Conservation (phyloP, 2,888 invertebrate genomes). For the Callimorpha dominula region DNA sequence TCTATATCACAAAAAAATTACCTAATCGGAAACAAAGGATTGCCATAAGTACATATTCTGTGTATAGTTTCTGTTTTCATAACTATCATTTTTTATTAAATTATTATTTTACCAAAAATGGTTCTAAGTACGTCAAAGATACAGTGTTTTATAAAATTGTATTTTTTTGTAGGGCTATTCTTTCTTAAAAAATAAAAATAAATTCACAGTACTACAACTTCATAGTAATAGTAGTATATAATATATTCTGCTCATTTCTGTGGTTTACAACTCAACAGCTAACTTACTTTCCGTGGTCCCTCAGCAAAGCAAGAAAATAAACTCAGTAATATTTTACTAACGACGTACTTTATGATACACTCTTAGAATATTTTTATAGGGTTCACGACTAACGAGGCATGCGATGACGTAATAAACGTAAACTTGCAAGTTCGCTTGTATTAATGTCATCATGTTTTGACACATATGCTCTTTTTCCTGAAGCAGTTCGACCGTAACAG, state of each 20-base stretch:
- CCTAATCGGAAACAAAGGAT: not conserved
- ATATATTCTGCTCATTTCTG: too few relatives aligned
- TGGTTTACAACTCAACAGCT: not conserved
- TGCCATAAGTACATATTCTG: not conserved
- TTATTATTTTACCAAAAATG: not conserved
- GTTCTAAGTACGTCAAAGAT: not conserved
- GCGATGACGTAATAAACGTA: conserved; percentile 1
- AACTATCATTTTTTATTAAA: fast-evolving
- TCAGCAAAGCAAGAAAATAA: not conserved
- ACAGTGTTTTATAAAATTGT: not conserved
- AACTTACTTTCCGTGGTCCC: not conserved
- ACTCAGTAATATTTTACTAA: not conserved
- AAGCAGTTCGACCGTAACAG: not conserved
- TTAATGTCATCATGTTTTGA: not conserved
- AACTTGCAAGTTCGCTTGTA: conserved; percentile 4
- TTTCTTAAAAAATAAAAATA: not conserved
- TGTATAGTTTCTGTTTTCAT: not conserved
- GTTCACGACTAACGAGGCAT: conserved; percentile 13
- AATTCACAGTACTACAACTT: too few relatives aligned
- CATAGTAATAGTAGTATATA: too few relatives aligned
- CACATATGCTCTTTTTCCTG: not conserved
- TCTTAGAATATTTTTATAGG: not conserved
- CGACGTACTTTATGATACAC: conserved; percentile 3
- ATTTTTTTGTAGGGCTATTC: not conserved
- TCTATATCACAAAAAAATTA: not conserved